Evolutionary conservation across 2,797 vertebrate genomes (phyloP).

Genomic region (Leptoclinus maculatus): DNA sequence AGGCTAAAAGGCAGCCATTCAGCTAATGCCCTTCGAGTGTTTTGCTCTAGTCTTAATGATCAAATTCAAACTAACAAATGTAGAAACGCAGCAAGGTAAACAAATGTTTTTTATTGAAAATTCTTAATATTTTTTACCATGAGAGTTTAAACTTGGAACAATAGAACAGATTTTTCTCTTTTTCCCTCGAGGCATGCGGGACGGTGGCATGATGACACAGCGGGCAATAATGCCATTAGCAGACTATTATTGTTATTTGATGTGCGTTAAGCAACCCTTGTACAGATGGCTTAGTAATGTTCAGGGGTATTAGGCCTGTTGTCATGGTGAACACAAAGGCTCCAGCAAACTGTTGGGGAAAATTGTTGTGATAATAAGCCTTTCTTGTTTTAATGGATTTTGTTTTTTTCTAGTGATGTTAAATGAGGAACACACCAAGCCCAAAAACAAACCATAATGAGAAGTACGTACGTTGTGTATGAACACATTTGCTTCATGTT

Average conservation of each 20-base stretch:
- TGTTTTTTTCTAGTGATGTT: conserved; percentile 53
- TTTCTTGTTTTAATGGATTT: conserved; percentile 63
- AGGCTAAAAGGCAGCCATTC: conserved; percentile 52
- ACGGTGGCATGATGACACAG: conserved; percentile 76
- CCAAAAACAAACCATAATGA: conserved; percentile 14
- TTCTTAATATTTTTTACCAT: conserved; percentile 47
- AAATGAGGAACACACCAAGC: conserved; percentile 42
- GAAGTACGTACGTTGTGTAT: background rate
- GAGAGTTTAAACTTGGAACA: conserved; percentile 52
- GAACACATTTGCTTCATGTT: conserved; percentile 11
- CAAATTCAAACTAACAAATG: conserved; percentile 58
- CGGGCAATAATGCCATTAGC: conserved; percentile 74
- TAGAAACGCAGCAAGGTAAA: conserved; percentile 39
- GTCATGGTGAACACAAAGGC: conserved; percentile 71
- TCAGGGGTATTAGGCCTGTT: conserved; percentile 74
- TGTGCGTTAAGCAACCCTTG: conserved; percentile 70
- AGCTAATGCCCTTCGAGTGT: background rate
- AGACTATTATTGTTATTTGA: conserved; percentile 77
- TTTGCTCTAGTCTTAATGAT: conserved; percentile 30
- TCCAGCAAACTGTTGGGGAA: conserved; percentile 51
- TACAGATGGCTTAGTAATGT: conserved; percentile 78
- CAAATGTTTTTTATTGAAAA: conserved; percentile 42
- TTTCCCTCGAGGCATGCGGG: conserved; percentile 59
- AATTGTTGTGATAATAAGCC: conserved; percentile 66
- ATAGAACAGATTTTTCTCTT: conserved; percentile 51